These are phyloP conservation scores for Pionites leucogaster DNA, from an alignment of 2,113 vertebrate genomes.

Conservation along the genomic window DNA sequence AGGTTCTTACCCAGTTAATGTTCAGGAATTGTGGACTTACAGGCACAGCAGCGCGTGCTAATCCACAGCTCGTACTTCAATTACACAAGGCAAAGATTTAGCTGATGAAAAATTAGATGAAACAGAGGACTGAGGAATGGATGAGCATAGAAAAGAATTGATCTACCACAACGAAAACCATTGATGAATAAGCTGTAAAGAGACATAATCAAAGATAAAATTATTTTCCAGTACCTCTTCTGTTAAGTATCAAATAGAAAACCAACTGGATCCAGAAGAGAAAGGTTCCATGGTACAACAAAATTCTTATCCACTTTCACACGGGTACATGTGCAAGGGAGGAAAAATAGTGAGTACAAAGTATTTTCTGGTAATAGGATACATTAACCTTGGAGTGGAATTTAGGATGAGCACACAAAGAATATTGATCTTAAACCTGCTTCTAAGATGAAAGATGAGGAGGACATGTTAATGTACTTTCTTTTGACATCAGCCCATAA, in stretches of 20 bases:
- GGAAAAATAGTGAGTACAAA: neutral
- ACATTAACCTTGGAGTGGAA: neutral
- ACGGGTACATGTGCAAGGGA: neutral
- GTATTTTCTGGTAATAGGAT: neutral
- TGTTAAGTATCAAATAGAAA: neutral
- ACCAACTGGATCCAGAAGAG: neutral
- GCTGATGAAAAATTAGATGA: constrained; percentile 16
- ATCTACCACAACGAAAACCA: neutral
- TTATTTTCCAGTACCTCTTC: neutral
- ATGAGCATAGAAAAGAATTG: neutral
- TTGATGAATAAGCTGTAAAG: neutral
- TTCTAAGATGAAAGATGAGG: neutral
- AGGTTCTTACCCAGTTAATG: constrained; percentile 44
- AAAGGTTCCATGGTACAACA: neutral
- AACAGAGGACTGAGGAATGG: neutral
- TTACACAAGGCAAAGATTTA: neutral
- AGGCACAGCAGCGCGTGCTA: neutral
- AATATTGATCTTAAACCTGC: neutral
- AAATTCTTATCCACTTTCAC: neutral
- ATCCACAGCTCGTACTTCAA: neutral
- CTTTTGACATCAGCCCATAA: neutral
- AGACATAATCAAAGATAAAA: neutral
- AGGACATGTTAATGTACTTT: neutral
- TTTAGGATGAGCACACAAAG: neutral
- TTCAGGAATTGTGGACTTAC: constrained; percentile 1